These are phyloP conservation scores for Euleptes europaea DNA, from an alignment of 2,113 vertebrate genomes.

Conservation along the genomic window DNA sequence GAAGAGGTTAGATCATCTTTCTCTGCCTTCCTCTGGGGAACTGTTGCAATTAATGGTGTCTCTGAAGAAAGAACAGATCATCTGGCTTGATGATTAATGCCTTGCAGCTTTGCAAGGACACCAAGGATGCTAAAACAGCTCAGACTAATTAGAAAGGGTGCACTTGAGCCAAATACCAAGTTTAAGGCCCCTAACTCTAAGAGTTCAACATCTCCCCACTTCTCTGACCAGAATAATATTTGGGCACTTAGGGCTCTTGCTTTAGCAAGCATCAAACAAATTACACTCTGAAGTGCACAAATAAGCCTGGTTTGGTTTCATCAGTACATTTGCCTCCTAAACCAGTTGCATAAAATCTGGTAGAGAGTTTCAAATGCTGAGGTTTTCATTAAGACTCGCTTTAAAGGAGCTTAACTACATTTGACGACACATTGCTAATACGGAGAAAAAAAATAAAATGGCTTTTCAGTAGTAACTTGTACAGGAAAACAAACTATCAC, in stretches of 20 bases:
- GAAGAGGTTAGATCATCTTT: slow-evolving; percentile 6
- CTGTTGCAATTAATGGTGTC: slow-evolving; percentile 24
- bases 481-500: background rate
- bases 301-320: background rate
- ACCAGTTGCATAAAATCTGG: slow-evolving; percentile 1
- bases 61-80: slow-evolving; percentile 37
- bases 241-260: background rate
- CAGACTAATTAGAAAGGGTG: slow-evolving; percentile 49
- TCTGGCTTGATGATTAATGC: slow-evolving; percentile 40
- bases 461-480: background rate
- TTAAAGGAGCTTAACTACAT: slow-evolving; percentile 2
- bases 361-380: background rate
- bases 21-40: slow-evolving; percentile 34
- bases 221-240: slow-evolving; percentile 1
- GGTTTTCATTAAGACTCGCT: background rate
- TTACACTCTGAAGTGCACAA: background rate
- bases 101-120: slow-evolving; percentile 42
- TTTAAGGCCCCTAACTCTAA: background rate
- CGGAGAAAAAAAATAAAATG: slow-evolving; percentile 7
- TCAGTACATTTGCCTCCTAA: background rate
- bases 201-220: slow-evolving; percentile 4
- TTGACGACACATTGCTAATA: background rate
- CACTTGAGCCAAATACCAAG: slow-evolving; percentile 7
- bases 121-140: slow-evolving; percentile 33
- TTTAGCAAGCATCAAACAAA: background rate